A percentile compares a stretch with the other conserved stretches of the same genome.
Conservation (phyloP, 2,113 vertebrate species). For the Sphyrna mokarran region DNA sequence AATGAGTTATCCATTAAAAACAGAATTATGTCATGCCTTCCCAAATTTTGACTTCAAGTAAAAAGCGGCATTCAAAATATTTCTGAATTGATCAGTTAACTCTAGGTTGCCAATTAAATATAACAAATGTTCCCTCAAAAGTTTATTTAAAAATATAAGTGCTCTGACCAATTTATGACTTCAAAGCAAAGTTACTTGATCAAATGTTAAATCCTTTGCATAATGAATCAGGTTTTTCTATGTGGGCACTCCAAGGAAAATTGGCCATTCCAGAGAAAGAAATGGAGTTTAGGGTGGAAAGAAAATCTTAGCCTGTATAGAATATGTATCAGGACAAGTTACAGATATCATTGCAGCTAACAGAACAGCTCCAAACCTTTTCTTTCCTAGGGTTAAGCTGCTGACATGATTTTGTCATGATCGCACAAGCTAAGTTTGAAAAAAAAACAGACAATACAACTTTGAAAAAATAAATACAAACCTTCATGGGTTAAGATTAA, state of each 20-base stretch:
- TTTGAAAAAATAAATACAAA: neutral
- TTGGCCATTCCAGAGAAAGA: neutral
- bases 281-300: neutral
- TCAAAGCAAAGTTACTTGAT: neutral
- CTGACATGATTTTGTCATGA: neutral
- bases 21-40: neutral
- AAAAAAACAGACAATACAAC: neutral
- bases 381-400: neutral
- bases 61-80: neutral
- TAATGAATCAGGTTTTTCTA: neutral
- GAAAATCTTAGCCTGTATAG: neutral
- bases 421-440: neutral
- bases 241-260: neutral
- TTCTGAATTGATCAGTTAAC: neutral
- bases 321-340: neutral
- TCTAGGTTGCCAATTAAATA: neutral
- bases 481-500: neutral
- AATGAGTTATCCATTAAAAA: neutral
- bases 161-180: neutral
- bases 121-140: neutral
- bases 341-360: neutral
- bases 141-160: neutral
- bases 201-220: neutral
- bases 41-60: neutral
- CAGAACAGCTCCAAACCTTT: neutral